phyloP scores from a whole-genome alignment of 2,113 vertebrate species.

The Macquaria ambigua region DNA sequence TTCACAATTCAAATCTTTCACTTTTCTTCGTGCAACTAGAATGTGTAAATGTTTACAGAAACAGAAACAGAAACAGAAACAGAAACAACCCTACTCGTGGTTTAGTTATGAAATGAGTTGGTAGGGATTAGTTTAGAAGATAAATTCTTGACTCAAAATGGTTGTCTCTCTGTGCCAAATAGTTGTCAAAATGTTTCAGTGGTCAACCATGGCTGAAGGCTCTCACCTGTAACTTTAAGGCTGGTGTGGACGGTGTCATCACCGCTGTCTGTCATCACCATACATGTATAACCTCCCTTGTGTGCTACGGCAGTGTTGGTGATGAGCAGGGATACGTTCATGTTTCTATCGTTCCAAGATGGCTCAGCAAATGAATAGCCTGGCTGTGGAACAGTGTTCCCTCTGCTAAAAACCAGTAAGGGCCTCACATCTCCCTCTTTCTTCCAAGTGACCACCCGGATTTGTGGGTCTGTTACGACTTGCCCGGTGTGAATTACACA shows the following conservation, averaged over 20 bases:
- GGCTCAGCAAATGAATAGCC: constrained; percentile 44
- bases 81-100: neutral
- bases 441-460: constrained; percentile 1
- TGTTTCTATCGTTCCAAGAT: constrained; percentile 5
- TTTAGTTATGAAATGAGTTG: neutral
- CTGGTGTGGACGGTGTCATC: fast-evolving
- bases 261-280: constrained; percentile 9
- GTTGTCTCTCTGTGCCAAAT: neutral
- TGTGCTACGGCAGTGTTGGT: constrained; percentile 44
- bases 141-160: neutral
- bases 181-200: neutral
- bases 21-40: neutral
- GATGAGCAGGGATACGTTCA: constrained; percentile 75
- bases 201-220: neutral
- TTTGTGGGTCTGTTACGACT: fast-evolving
- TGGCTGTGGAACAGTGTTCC: fast-evolving
- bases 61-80: neutral
- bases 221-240: constrained; percentile 75
- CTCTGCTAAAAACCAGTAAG: fast-evolving
- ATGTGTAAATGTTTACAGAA: neutral
- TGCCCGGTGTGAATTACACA: neutral
- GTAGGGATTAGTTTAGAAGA: neutral
- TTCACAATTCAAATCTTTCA: too few relatives aligned
- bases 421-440: fast-evolving
- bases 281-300: constrained; percentile 26